A percentile compares a stretch with the other conserved stretches of the same genome.
Conservation (phyloP, 2,797 vertebrate genomes). For the Arnoldichthys spilopterus region DNA sequence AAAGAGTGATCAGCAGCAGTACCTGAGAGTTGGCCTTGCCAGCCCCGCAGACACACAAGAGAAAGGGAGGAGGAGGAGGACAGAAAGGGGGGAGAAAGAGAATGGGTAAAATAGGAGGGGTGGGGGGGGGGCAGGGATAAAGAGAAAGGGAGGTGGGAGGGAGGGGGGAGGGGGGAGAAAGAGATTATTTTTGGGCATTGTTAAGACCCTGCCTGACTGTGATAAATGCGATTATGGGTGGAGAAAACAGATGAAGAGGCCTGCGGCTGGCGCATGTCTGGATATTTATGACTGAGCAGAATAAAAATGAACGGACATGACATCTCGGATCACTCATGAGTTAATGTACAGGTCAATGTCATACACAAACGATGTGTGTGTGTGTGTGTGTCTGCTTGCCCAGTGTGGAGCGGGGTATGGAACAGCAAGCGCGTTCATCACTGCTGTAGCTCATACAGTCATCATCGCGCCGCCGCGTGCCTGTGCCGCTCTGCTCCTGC, state of each 20-base stretch:
- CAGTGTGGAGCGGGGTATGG: background rate
- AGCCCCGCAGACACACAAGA: constrained; percentile 69
- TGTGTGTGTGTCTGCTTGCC: constrained; percentile 7
- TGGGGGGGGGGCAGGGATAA: constrained; percentile 38
- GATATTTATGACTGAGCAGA: constrained; percentile 30
- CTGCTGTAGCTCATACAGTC: background rate
- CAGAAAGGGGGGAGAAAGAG: constrained; percentile 12
- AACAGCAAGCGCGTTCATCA: constrained; percentile 11
- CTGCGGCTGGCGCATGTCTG: constrained; percentile 29
- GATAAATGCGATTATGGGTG: constrained; percentile 40
- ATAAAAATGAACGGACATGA: constrained; percentile 5
- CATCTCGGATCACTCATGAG: constrained; percentile 18
- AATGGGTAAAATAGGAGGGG: constrained; percentile 36
- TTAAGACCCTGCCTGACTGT: constrained; percentile 43
- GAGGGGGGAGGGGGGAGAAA: constrained; percentile 52
- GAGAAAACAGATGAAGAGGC: constrained; percentile 19
- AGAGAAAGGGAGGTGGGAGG: constrained; percentile 40
- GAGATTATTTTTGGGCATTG: constrained; percentile 58
- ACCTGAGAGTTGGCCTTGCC: constrained; percentile 85
- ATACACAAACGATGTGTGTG: constrained; percentile 42
- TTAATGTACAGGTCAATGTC: constrained; percentile 30
- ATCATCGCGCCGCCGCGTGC: constrained; percentile 45
- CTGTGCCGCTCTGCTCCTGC: constrained; percentile 43
- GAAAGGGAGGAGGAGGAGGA: constrained; percentile 43
- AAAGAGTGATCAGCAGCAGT: constrained; percentile 76